Base-by-base conservation (phyloP, 1,140 invertebrate genomes). In the Cydia splendana region DNA sequence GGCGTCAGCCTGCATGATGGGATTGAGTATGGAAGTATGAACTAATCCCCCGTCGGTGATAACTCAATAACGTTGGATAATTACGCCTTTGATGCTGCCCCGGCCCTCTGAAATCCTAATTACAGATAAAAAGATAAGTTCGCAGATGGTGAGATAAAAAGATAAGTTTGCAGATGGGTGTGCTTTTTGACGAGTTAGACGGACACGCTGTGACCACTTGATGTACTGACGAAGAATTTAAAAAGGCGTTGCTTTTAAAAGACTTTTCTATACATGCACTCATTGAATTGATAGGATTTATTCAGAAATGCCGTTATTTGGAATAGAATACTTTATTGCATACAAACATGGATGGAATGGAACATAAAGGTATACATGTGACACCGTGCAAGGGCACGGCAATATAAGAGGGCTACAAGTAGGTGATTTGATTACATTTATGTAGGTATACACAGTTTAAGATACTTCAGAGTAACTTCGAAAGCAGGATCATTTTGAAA, bases 121-220 rank as follows among this genome's bases (percentile, higher is more conserved):
- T 93, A 87, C 87, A 91, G 91, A 93, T 93, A 93, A 93, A 93
- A 93, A 91, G 91, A 93, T 93, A 93, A 90, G 85, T 88, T 87
- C 86, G 84, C 83, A 78, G 82, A 80, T 78, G 78, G 78, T 7
- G 45, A 90, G 91, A 93, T 91, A 93, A 93, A 93, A 93, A 91
- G 45, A 48, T 48, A 48, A 48, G 13, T 48, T 48, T 4, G 84
- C 83, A 78, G 82, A 79, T 78, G 78, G 77, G 57, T 71, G 77
- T 84, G 85, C 85, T 84, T 84, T 87, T 88, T 84, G 45, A 10
- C 45, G 13, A 15, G 45, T 53, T 53, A 18, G 48, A 51, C 4
- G 82, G 80, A 71, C 77, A 71, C 74, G 82, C 81, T 79, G n/a
- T 77, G 76, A 69, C 34, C 51, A 57, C 65, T 57, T 51, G 48